These are phyloP conservation scores for Diabrotica virgifera DNA, from an alignment of 1,140 invertebrate species.

Conservation along the genomic window DNA sequence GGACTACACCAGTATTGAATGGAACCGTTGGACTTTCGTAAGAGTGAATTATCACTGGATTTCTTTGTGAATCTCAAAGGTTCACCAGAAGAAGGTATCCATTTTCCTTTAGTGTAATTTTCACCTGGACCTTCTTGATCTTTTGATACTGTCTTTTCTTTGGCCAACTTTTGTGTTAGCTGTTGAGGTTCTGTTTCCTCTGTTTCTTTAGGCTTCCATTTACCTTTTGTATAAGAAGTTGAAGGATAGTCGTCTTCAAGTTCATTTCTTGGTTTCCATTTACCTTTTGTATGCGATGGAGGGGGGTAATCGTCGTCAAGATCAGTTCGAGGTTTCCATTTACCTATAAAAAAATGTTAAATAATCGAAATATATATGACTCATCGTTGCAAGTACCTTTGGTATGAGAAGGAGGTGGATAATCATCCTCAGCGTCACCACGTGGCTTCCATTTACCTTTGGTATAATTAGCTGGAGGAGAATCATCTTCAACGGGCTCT, in stretches of 20 bases:
- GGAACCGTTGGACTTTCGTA: slow-evolving; percentile 47
- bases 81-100: slow-evolving; percentile 19
- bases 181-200: slow-evolving; percentile 54
- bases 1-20: slow-evolving; percentile 74
- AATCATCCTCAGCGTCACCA: slow-evolving; percentile 30
- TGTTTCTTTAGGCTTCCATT: slow-evolving; percentile 55
- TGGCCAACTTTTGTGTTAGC: slow-evolving; percentile 19
- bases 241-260: slow-evolving; percentile 49
- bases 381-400: slow-evolving; percentile 55
- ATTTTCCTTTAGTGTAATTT: slow-evolving; percentile 57
- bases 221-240: slow-evolving; percentile 67
- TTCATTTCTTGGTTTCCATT: slow-evolving; percentile 43
- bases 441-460: slow-evolving; percentile 52
- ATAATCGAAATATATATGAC: slow-evolving; percentile 3
- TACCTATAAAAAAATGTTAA: slow-evolving; percentile 35
- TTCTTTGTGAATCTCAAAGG: slow-evolving; percentile 56
- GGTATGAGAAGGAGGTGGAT: slow-evolving; percentile 34
- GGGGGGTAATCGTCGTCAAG: slow-evolving; percentile 21
- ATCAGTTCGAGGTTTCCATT: slow-evolving; percentile 45
- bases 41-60: slow-evolving; percentile 31
- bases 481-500: slow-evolving; percentile 30
- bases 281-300: slow-evolving; percentile 39
- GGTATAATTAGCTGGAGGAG: slow-evolving; percentile 35
- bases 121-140: slow-evolving; percentile 29
- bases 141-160: slow-evolving; percentile 22